Evolutionary conservation across 2,797 vertebrate genomes (phyloP).

Genomic region (Erpetoichthys calabaricus): DNA sequence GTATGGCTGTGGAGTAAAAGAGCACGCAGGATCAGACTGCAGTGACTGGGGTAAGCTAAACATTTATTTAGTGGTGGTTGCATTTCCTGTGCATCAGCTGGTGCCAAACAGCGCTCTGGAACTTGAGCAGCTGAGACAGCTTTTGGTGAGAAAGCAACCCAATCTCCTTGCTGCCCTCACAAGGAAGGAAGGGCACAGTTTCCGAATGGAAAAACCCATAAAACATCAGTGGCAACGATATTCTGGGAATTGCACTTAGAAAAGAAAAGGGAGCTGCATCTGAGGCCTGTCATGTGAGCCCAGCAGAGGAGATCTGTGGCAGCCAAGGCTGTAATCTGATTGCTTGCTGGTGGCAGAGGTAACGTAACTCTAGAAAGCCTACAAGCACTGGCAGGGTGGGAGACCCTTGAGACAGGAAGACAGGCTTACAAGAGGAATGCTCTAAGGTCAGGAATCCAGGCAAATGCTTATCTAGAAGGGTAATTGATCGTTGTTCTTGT

Average conservation of each 20-base stretch:
- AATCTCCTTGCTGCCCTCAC: slow-evolving; percentile 3
- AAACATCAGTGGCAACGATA: slow-evolving; percentile 1
- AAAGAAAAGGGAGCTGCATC: not conserved
- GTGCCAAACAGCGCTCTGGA: not conserved
- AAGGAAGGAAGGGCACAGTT: slow-evolving; percentile 7
- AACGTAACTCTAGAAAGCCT: too few species aligned
- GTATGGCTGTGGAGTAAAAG: too few species aligned
- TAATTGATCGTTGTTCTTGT: not conserved
- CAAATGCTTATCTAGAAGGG: not conserved
- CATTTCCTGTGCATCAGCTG: not conserved
- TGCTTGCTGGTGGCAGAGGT: too few species aligned
- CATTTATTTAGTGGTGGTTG: slow-evolving; percentile 12
- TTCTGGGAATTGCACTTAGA: not conserved
- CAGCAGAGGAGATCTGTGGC: not conserved
- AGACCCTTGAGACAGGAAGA: not conserved
- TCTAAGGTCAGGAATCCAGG: not conserved
- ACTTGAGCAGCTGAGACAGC: slow-evolving; percentile 1
- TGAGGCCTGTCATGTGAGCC: not conserved
- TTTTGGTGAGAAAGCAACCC: slow-evolving; percentile 8
- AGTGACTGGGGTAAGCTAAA: slow-evolving; percentile 10
- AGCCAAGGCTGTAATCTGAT: too few species aligned
- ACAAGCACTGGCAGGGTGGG: not conserved
- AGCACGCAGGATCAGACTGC: too few species aligned
- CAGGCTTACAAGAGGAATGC: not conserved
- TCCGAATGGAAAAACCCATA: slow-evolving; percentile 10